Evolutionary conservation across 2,797 vertebrate genomes (phyloP), one percentile per base, ranked within the genome.

Genomic region (Brotula barbata): DNA sequence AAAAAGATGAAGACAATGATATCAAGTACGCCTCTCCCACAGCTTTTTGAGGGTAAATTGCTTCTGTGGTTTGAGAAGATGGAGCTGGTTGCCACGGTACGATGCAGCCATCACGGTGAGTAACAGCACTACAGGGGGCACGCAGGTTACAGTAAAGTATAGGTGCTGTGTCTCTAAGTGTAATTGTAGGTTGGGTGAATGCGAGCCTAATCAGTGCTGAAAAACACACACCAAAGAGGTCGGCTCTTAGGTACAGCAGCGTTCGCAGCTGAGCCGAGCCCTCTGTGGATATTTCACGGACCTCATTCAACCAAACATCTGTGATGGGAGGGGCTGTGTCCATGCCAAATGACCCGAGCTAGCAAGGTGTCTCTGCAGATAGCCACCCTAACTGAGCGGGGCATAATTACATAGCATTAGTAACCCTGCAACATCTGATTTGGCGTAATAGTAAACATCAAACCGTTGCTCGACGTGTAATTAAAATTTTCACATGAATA

Each of bases 291-390:
- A n/a, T 28, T 79, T 73, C 43, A 63, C 49, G 53, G 44, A 61
- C 41, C 57, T 25, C 41, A 62, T 75, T 77, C 57, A 72, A 46
- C 46, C 28, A 36, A 59, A 68, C 59, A 75, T 75, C 74, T 80
- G 68, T 14, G 57, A 52, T 39, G 48, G 68, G 68, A 65, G 59
- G 65, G 36, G 41, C 36, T 1, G 16, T 9, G 11, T 2, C 10
- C 28, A 54, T 64, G 73, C 43, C 58, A 54, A 23, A 17, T 53
- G 33, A 64, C 23, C 31, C 61, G 59, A 53, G 50, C 58, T 54
- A 25, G 14, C 15, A 16, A 62, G 39, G 43, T 54, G 40, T 61
- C 9, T 39, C 34, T 0, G 4, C 45, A 56, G 28, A 51, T 68
- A 47, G 37, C 60, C 46, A 62, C 43, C 56, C 58, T 8, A 55